Conservation (phyloP, 2,113 vertebrate species). For the Euleptes europaea region DNA sequence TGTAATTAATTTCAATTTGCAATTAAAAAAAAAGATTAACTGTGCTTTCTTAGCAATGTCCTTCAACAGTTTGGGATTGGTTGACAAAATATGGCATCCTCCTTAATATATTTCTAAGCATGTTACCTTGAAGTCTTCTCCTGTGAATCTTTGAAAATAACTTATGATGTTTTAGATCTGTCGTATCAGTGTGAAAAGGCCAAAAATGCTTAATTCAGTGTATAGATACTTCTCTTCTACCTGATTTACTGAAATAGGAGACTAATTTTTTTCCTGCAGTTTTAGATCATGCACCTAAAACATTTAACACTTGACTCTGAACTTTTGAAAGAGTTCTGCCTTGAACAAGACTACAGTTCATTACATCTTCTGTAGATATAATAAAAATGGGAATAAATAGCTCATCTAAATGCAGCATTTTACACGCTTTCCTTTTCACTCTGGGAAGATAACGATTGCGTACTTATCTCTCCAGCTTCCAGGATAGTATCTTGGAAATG, state of each 20-base stretch:
- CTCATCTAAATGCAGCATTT: not conserved
- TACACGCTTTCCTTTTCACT: not conserved
- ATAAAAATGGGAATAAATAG: fast-evolving
- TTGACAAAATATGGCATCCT: not conserved
- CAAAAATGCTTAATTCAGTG: not conserved
- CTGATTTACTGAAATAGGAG: conserved; percentile 18
- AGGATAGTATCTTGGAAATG: conserved; percentile 25
- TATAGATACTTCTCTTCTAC: conserved; percentile 2
- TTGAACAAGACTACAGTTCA: conserved; percentile 16
- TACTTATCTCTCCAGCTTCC: not conserved
- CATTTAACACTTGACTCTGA: conserved; percentile 17
- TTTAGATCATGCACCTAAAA: conserved; percentile 1
- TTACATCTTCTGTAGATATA: not conserved
- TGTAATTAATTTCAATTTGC: conserved; percentile 21
- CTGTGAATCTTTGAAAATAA: conserved; percentile 4
- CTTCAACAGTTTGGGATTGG: not conserved
- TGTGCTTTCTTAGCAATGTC: not conserved
- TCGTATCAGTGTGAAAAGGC: not conserved
- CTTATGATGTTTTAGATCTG: not conserved
- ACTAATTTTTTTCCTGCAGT: not conserved
- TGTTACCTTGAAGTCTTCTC: not conserved
- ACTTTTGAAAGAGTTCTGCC: conserved; percentile 10
- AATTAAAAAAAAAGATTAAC: not conserved
- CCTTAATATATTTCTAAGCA: not conserved
- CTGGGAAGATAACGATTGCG: not conserved